Conservation (phyloP, 64 coral and sea anemone species). For the Catalaphyllia jardinei region DNA sequence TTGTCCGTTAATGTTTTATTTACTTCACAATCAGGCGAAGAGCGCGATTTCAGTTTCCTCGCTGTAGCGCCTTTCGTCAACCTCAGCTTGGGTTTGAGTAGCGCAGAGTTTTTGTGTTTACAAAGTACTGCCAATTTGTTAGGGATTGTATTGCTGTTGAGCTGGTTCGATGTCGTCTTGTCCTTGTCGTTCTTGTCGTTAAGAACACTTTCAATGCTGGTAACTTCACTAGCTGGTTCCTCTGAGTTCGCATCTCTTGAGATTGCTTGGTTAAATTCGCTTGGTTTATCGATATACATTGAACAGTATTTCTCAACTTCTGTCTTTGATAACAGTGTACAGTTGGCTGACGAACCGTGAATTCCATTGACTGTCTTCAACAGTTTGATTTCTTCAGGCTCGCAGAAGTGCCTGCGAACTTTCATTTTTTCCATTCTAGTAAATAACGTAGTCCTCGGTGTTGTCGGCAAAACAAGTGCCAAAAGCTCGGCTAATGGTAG, state of each 20-base stretch:
- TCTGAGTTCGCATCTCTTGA: slow-evolving; percentile 15
- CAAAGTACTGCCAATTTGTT: slow-evolving; percentile 19
- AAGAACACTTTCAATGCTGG: slow-evolving; percentile 7
- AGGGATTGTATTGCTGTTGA: slow-evolving; percentile 5
- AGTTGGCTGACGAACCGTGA: slow-evolving; percentile 94
- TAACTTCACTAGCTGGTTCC: not conserved
- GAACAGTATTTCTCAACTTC: slow-evolving; percentile 88
- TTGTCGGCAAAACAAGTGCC: slow-evolving; percentile 74
- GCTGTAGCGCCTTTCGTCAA: slow-evolving; percentile 1
- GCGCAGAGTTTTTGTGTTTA: slow-evolving; percentile 26
- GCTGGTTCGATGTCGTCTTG: not conserved
- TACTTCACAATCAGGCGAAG: not conserved
- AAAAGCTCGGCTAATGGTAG: slow-evolving; percentile 87
- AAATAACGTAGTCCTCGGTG: slow-evolving; percentile 90
- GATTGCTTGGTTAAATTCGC: slow-evolving; percentile 54
- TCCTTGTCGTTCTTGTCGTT: slow-evolving; percentile 1
- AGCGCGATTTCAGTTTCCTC: slow-evolving; percentile 24
- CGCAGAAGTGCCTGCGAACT: slow-evolving; percentile 94
- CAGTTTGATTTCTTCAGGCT: slow-evolving; percentile 87
- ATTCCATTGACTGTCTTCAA: slow-evolving; percentile 92
- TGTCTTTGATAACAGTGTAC: slow-evolving; percentile 83
- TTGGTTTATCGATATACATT: slow-evolving; percentile 76
- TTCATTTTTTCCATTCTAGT: slow-evolving; percentile 97
- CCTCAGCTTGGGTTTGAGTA: not conserved
- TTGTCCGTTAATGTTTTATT: slow-evolving; percentile 32